Percentiles rank a stretch among this genome's conserved stretches.
Conservation (phyloP, 2,113 vertebrate genomes). For the Poecile atricapillus region DNA sequence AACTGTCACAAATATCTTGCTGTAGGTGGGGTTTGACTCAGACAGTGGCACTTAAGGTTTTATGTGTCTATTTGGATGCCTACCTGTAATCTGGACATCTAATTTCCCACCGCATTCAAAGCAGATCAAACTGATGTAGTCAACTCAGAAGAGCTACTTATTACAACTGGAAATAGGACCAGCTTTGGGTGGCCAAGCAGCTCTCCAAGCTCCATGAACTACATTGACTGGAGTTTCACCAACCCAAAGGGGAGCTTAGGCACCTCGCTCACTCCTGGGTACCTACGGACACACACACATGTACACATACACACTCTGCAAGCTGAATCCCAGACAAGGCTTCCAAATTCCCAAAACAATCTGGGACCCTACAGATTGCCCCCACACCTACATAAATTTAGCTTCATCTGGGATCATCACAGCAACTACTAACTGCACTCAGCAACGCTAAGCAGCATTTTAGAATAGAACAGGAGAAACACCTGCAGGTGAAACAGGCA, state of each 20-base stretch:
- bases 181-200: background rate
- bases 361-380: background rate
- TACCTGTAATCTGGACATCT: background rate
- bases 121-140: background rate
- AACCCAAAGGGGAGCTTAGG: background rate
- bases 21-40: background rate
- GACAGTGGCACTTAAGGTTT: background rate
- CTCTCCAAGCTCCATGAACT: background rate
- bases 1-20: background rate
- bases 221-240: background rate
- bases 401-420: background rate
- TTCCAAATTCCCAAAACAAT: background rate
- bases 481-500: constrained; percentile 14
- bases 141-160: background rate
- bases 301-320: fast-evolving
- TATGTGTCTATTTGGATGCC: background rate
- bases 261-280: background rate
- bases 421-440: background rate
- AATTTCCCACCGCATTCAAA: background rate
- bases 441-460: background rate
- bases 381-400: background rate
- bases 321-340: background rate
- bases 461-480: background rate
- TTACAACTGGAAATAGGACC: background rate
- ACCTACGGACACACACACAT: background rate